A percentile compares a stretch with the other conserved stretches of the same genome.
Conservation (phyloP, 2,888 invertebrate species). For the Sarcophaga rosellei region DNA sequence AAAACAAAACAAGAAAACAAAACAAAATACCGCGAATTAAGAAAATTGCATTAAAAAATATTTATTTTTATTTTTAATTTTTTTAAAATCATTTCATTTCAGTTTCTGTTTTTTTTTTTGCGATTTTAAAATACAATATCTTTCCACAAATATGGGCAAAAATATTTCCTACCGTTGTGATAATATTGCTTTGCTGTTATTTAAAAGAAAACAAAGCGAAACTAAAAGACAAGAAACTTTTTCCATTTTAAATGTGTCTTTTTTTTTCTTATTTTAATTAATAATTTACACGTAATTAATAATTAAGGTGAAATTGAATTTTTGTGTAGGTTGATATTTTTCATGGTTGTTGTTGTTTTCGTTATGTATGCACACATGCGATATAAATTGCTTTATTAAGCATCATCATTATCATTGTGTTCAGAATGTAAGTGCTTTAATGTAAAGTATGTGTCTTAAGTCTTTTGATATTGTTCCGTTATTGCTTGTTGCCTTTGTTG, state of each 20-base stretch:
- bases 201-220: no score
- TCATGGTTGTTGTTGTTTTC: constrained; percentile 15
- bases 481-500: not conserved
- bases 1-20: not conserved
- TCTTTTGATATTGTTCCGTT: constrained; percentile 51
- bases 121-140: no score
- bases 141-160: no score
- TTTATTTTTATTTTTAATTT: not conserved
- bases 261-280: constrained; percentile 41
- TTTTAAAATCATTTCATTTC: no score
- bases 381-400: constrained; percentile 56
- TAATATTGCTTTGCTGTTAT: no score
- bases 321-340: constrained; percentile 57
- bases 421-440: constrained; percentile 6
- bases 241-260: not conserved
- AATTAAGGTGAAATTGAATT: constrained; percentile 64
- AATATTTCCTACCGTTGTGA: no score
- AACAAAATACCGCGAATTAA: not conserved
- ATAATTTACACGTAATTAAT: constrained; percentile 67
- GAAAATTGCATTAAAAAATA: not conserved
- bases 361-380: constrained; percentile 22
- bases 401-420: no score
- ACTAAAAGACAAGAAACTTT: no score
- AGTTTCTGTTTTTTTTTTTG: no score
- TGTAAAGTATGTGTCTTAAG: constrained; percentile 56